Evolutionary conservation across 2,888 invertebrate species (phyloP), one percentile per base, ranked within the genome.

Genomic region (Chelonus formosanus): DNA sequence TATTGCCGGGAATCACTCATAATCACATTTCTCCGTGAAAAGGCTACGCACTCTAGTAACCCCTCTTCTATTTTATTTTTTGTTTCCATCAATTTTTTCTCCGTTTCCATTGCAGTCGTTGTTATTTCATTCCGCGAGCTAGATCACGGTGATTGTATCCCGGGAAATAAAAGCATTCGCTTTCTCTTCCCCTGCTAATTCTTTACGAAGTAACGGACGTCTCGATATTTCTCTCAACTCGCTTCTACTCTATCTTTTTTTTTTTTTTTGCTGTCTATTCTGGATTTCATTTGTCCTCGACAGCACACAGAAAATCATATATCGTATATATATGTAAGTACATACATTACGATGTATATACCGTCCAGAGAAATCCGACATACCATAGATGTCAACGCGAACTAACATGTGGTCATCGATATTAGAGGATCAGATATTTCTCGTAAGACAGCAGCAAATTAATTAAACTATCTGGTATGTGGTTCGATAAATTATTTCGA

Each of bases 1-100:
- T 83, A 83, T 83, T 82, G 80, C 81, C 76, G 75, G 75, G 80
- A 82, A 84, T 84, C 82, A 83, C 76, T 83, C 82, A 84, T 82
- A 82, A 82, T 82, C 81, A 73, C 73, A 71, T 71, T 65, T 64
- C 68, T 66, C 64, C 65, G 59, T 67, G 40, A 67, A 73, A 66
- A 65, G 60, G 45, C 35, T 40, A 50, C 45, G 31, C 31, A 32
- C 52, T 52, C 34, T 52, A 32, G 34, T 52, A 52, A 32, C 31
- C 8, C 43, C 52, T 58, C 20, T 63, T 57, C 45, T 65, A 53
- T 67, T 68, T 66, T 57, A 57, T 57, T 53, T 62, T 63, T 67
- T 66, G 68, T 67, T 67, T 69, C 65, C 70, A 59, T 64, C 55
- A 57, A 68, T 73, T 67, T 67, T 67, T 69, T 45, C 64, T 36